phyloP scores from a whole-genome alignment of 2,888 invertebrate species.

The Actias luna region DNA sequence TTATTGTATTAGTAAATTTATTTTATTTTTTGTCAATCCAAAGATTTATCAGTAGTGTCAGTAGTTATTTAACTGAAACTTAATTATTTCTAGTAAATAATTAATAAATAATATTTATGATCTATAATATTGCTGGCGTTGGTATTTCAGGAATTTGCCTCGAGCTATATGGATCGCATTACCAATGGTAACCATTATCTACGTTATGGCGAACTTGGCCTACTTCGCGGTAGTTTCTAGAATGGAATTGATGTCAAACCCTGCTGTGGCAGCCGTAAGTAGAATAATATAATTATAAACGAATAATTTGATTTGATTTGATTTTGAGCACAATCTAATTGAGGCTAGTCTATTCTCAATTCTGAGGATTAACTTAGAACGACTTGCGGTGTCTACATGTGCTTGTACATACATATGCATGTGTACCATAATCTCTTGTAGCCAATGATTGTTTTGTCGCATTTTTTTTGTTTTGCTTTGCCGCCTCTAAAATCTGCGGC shows the following conservation, averaged over 20 bases:
- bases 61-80: neutral
- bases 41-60: too few relatives aligned
- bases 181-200: slow-evolving; percentile 94
- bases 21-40: neutral
- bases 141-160: slow-evolving; percentile 90
- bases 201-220: slow-evolving; percentile 94
- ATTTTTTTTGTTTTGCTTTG: too few relatives aligned
- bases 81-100: neutral
- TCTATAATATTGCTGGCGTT: slow-evolving; percentile 18
- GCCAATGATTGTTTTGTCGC: too few relatives aligned
- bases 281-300: neutral
- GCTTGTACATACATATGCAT: too few relatives aligned
- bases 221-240: slow-evolving; percentile 94
- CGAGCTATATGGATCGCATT: slow-evolving; percentile 96
- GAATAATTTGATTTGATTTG: too few relatives aligned
- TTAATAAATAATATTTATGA: slow-evolving; percentile 10
- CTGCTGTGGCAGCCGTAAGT: slow-evolving; percentile 93
- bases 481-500: too few relatives aligned
- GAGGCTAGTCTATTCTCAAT: too few relatives aligned
- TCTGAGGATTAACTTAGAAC: too few relatives aligned
- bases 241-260: slow-evolving; percentile 88
- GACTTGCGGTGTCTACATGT: too few relatives aligned
- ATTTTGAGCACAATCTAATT: too few relatives aligned
- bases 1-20: neutral
- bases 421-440: too few relatives aligned